Conservation (phyloP, 2,797 vertebrate genomes). For the Gymnothorax reevesii region DNA sequence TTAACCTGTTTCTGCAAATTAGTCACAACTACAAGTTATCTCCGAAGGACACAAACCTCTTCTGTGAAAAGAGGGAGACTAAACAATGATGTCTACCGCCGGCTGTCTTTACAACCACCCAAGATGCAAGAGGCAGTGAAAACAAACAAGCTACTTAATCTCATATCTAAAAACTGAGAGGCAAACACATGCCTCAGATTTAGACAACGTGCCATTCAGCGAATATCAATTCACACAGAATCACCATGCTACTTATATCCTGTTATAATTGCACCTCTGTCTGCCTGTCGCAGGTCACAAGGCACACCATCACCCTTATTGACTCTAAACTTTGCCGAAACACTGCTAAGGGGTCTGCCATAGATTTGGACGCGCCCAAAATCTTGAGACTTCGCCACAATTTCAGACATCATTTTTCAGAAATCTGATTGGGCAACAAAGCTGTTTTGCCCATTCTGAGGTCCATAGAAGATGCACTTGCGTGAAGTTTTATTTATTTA, state of each 20-base stretch:
- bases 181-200: neutral
- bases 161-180: neutral
- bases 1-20: neutral
- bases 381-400: too few relatives aligned
- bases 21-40: neutral
- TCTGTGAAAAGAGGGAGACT: neutral
- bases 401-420: too few relatives aligned
- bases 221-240: neutral
- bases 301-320: too few relatives aligned
- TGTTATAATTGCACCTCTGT: too few relatives aligned
- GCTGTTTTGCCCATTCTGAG: too few relatives aligned
- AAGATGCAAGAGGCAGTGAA: neutral
- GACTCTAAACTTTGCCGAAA: too few relatives aligned
- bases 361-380: too few relatives aligned
- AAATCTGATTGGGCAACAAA: too few relatives aligned
- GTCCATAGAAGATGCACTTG: too few relatives aligned
- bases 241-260: conserved; percentile 10
- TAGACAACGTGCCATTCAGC: neutral
- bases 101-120: neutral
- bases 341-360: too few relatives aligned
- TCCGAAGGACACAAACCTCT: neutral
- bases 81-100: neutral
- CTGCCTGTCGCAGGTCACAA: too few relatives aligned
- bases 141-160: neutral
- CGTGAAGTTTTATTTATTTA: too few relatives aligned